Conservation (phyloP, 2,113 vertebrate genomes). For the Falco punctatus region DNA sequence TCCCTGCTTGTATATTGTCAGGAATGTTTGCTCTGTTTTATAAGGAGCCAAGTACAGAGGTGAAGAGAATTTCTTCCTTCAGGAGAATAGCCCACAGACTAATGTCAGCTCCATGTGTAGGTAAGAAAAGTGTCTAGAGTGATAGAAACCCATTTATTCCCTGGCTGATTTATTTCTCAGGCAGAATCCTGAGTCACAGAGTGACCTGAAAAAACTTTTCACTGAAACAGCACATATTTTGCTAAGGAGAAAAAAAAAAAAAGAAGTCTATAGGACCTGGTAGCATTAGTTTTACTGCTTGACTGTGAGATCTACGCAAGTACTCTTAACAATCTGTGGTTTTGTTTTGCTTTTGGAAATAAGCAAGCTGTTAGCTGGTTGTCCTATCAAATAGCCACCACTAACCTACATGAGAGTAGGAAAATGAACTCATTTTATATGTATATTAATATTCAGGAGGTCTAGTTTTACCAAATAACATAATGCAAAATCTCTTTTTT, state of each 20-base stretch:
- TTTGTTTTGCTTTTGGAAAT: conserved; percentile 25
- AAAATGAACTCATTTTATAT: background rate
- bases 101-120: background rate
- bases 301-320: background rate
- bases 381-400: background rate
- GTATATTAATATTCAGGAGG: background rate
- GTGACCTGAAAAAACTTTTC: background rate
- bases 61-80: background rate
- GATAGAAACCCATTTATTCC: background rate
- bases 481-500: background rate
- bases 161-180: background rate
- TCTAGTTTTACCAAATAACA: background rate
- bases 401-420: background rate
- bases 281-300: background rate
- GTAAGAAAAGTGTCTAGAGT: background rate
- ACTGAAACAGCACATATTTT: background rate
- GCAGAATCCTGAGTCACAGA: background rate
- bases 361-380: background rate
- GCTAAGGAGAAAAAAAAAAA: background rate
- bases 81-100: background rate
- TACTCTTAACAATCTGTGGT: background rate
- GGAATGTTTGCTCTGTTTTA: background rate
- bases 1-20: background rate
- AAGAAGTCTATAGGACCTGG: background rate
- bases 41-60: background rate